Conservation (phyloP, 1,140 invertebrate genomes). For the Pogonus chalceus region DNA sequence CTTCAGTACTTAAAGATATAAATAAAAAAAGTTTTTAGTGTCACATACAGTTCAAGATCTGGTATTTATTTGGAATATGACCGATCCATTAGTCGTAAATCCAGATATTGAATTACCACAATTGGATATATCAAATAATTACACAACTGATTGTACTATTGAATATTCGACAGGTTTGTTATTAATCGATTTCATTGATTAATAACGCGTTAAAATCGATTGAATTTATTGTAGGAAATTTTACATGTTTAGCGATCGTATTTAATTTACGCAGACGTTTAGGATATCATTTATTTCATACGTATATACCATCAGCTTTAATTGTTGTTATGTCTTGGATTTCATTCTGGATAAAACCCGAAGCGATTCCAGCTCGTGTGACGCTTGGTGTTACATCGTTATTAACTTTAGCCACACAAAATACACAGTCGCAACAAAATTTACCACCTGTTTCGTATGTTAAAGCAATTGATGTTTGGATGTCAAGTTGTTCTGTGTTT, state of each 20-base stretch:
- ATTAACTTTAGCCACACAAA: conserved; percentile 75
- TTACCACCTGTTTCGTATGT: conserved; percentile 82
- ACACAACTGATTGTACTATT: conserved; percentile 78
- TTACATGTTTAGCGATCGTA: conserved; percentile 77
- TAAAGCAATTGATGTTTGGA: conserved; percentile 88
- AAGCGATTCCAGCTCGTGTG: conserved; percentile 73
- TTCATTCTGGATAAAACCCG: conserved; percentile 88
- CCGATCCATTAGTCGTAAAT: conserved; percentile 76
- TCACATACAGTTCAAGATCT: conserved; percentile 76
- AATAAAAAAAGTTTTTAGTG: conserved; percentile 40
- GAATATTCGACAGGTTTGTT: conserved; percentile 71
- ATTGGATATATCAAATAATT: conserved; percentile 77
- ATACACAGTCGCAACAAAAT: conserved; percentile 83
- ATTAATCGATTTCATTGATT: neutral
- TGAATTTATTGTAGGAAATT: conserved; percentile 66
- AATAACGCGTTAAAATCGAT: conserved; percentile 4
- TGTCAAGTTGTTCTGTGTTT: conserved; percentile 86
- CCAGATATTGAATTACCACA: conserved; percentile 79
- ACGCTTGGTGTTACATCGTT: conserved; percentile 75
- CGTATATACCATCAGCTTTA: conserved; percentile 79
- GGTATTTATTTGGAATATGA: conserved; percentile 81
- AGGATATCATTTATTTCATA: conserved; percentile 83
- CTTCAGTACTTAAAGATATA: neutral
- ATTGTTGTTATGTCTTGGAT: conserved; percentile 92
- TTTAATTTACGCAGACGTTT: conserved; percentile 72